A percentile compares a stretch with the other conserved stretches of the same genome.
phyloP scores from a whole-genome alignment of 1,140 invertebrate genomes.

The Thereuonema tuberculata region DNA sequence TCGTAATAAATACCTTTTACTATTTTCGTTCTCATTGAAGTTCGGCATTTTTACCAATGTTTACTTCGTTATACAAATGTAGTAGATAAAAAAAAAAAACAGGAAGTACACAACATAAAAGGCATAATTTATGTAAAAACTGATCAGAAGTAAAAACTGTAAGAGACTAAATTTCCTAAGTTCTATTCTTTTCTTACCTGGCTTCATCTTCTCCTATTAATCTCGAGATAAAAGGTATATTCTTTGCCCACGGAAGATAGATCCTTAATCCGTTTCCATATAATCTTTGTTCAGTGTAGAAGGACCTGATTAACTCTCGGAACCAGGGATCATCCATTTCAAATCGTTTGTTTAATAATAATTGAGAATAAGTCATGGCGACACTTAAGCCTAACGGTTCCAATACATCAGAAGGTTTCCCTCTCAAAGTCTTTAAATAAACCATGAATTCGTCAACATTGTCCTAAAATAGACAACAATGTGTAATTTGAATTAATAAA shows the following conservation, averaged over 20 bases:
- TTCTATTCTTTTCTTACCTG: not conserved
- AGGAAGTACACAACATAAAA: no score
- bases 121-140: no score
- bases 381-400: not conserved
- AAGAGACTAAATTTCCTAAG: no score
- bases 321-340: not conserved
- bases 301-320: not conserved
- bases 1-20: no score
- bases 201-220: not conserved
- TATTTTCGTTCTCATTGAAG: no score
- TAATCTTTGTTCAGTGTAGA: not conserved
- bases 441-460: slow-evolving; percentile 1
- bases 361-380: not conserved
- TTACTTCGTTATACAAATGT: no score
- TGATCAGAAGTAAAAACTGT: no score
- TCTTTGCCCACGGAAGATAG: not conserved
- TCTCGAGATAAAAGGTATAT: not conserved
- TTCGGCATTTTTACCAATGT: no score
- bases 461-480: not conserved
- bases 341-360: not conserved
- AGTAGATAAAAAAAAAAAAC: no score
- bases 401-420: not conserved
- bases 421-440: not conserved
- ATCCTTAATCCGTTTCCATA: not conserved
- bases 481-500: not conserved